A percentile compares a stretch with the other conserved stretches of the same genome.
phyloP scores from a whole-genome alignment of 2,797 vertebrate genomes.

The Enteromius radiatus region DNA sequence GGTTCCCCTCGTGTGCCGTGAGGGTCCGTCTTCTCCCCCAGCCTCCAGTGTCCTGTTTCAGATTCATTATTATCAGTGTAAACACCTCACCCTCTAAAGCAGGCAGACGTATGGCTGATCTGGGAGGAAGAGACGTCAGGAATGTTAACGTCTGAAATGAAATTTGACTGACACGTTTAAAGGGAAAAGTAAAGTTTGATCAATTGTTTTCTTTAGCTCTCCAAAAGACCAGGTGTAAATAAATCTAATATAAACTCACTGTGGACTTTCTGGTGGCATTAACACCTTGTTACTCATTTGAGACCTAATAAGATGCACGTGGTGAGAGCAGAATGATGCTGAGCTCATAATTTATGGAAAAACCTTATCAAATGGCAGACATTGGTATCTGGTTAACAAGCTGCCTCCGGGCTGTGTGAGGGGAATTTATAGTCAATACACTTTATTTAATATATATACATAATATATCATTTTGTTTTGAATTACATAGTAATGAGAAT shows the following conservation, averaged over 20 bases:
- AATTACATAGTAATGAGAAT: too few relatives aligned
- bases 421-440: neutral
- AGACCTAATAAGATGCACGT: slow-evolving; percentile 49
- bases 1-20: slow-evolving; percentile 60
- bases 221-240: too few relatives aligned
- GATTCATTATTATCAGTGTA: slow-evolving; percentile 22
- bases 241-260: neutral
- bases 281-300: slow-evolving; percentile 18
- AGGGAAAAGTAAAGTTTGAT: neutral
- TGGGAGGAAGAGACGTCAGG: neutral
- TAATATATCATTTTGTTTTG: too few relatives aligned
- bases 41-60: slow-evolving; percentile 45
- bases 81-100: slow-evolving; percentile 20
- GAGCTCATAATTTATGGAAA: slow-evolving; percentile 70
- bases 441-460: too few relatives aligned
- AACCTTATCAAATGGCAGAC: slow-evolving; percentile 60
- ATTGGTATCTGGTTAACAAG: slow-evolving; percentile 35
- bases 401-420: neutral
- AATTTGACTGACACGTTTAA: slow-evolving; percentile 9
- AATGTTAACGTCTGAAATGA: slow-evolving; percentile 14
- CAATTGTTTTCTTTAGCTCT: too few relatives aligned
- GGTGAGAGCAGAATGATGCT: slow-evolving; percentile 62
- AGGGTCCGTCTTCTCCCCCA: slow-evolving; percentile 55
- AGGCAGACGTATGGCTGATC: neutral
- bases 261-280: neutral